These are phyloP conservation scores for Drosophila saltans DNA, from an alignment of 1,140 invertebrate species.

Conservation along the genomic window DNA sequence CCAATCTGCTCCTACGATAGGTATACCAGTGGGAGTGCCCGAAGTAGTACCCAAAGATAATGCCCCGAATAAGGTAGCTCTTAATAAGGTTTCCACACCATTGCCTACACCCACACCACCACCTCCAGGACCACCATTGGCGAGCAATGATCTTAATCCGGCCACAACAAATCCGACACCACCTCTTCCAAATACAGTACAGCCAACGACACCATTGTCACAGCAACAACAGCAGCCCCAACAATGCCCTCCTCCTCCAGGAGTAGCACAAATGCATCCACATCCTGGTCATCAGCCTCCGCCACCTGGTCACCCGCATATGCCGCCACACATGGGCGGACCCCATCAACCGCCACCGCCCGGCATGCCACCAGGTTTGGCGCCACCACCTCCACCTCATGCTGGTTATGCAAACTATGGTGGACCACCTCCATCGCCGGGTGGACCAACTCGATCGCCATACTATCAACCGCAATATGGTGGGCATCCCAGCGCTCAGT, in stretches of 20 bases:
- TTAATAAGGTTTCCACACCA: conserved; percentile 45
- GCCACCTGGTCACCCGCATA: conserved; percentile 74
- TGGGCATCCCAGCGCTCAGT: conserved; percentile 86
- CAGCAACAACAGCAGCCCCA: conserved; percentile 41
- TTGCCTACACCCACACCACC: conserved; percentile 61
- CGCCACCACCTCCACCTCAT: conserved; percentile 82
- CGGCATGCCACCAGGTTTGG: conserved; percentile 84
- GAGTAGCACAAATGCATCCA: conserved; percentile 67
- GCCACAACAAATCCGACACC: conserved; percentile 58
- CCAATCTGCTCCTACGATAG: conserved; percentile 37
- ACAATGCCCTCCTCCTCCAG: conserved; percentile 46
- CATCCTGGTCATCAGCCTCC: conserved; percentile 73
- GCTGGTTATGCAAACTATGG: conserved; percentile 80
- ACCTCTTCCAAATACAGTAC: conserved; percentile 39
- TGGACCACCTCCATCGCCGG: conserved; percentile 82
- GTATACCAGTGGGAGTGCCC: not conserved
- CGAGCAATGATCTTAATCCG: conserved; percentile 45
- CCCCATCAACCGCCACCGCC: conserved; percentile 82
- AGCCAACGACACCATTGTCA: conserved; percentile 43
- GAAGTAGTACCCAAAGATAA: conserved; percentile 26
- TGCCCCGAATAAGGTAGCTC: conserved; percentile 27
- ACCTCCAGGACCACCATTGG: conserved; percentile 34
- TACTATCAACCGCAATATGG: conserved; percentile 87
- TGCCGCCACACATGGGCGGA: conserved; percentile 73
- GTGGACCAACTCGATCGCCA: conserved; percentile 86